A percentile compares a stretch with the other conserved stretches of the same genome.
Evolutionary conservation across 2,888 invertebrate species (phyloP).

Genomic region (Drosophila heteroneura): DNA sequence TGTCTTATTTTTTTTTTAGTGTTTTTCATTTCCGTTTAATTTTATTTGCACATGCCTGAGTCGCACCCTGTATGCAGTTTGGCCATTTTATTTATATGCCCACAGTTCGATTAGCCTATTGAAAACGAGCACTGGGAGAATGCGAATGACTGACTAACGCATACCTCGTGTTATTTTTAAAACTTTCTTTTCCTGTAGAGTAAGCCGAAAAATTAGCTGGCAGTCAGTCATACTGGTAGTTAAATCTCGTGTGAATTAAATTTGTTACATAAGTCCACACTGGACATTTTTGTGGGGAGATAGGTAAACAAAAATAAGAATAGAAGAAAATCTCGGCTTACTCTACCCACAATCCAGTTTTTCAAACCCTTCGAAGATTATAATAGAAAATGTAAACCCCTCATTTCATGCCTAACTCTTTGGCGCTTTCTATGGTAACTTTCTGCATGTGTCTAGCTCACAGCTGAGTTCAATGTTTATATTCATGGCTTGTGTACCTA

Average conservation of each 20-base stretch:
- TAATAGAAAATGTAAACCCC: not conserved
- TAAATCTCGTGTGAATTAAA: not conserved
- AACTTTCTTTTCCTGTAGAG: not conserved
- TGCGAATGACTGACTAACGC: constrained; percentile 5
- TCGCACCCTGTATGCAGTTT: constrained; percentile 11
- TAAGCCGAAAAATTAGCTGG: not conserved
- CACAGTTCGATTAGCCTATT: constrained; percentile 43
- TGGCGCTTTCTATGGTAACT: not conserved
- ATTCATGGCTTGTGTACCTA: not conserved
- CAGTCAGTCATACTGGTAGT: not conserved
- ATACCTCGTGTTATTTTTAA: constrained; percentile 6
- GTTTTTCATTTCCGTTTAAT: constrained; percentile 26
- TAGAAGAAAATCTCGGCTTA: not conserved
- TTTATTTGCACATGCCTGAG: constrained; percentile 17
- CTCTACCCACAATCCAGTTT: not conserved
- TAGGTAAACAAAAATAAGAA: not conserved
- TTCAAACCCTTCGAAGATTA: not conserved
- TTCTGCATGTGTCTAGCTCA: not conserved
- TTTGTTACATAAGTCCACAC: not conserved
- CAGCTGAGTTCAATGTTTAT: not conserved
- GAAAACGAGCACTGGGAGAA: too few species aligned
- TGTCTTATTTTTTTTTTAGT: not conserved
- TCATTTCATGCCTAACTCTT: not conserved
- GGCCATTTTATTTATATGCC: constrained; percentile 37
- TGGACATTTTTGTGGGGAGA: not conserved